Evolutionary conservation across 2,888 invertebrate genomes (phyloP), one percentile per base, ranked within the genome.

Genomic region (Coleophora flavipennella): DNA sequence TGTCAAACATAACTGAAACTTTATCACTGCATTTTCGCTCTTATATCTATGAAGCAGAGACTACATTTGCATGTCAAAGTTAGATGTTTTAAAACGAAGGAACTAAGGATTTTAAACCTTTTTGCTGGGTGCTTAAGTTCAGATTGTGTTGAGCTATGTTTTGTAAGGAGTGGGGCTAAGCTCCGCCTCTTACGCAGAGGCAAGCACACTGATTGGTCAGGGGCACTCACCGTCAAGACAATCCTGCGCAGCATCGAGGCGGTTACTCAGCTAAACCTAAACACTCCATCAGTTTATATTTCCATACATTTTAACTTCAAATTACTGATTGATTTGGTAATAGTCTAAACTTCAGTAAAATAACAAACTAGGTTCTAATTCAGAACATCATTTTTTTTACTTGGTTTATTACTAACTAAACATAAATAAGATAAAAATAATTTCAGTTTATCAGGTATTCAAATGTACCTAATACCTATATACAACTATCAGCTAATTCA

Each of bases 201-300:
- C 75, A 72, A 68, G 71, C 64, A 68, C 68, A 68, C 59, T 53
- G 70, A 84, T 84, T 84, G 83, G 71, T 57, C 49, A 51, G 51
- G 49, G 51, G 42, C 49, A 55, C 52, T 47, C 59, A 58, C 61
- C 57, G 64, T 56, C 55, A 59, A 61, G 67, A 67, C 67, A 78
- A 72, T 81, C 83, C 66, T 70, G 81, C 83, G 83, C 83, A 79
- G 53, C 67, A 59, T 62, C 56, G 51, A 66, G 64, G 64, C 66
- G 67, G 62, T 65, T 59, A 65, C 62, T 65, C 59, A 55, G 55
- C 54, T 63, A 60, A 57, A 39, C 31, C 28, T 35, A 8, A 35
- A 35, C 55, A 54, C 53, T 33, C n/a, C n/a, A n/a, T n/a, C 28
- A 32, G 29, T 28, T 55, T 56, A 51, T 58, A 57, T 59, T 60